Conservation (phyloP, 2,797 vertebrate genomes). For the Sarcophilus harrisii region DNA sequence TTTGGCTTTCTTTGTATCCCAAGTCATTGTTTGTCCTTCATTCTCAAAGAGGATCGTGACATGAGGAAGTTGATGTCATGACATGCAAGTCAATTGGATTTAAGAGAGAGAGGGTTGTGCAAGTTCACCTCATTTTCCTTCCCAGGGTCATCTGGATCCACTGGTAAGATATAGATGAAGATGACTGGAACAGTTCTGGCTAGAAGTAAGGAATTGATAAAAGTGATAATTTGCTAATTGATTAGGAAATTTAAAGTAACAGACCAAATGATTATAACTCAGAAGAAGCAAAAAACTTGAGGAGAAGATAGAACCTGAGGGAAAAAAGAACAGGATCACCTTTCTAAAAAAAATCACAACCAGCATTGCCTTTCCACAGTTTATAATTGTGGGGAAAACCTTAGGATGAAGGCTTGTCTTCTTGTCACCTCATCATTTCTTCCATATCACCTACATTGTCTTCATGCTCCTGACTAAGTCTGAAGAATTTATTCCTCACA, state of each 20-base stretch:
- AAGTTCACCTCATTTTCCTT: too few relatives aligned
- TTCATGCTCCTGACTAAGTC: slow-evolving; percentile 45
- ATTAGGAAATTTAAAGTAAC: neutral
- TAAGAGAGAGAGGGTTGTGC: too few relatives aligned
- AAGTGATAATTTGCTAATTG: neutral
- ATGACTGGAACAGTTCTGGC: too few relatives aligned
- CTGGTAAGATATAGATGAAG: too few relatives aligned
- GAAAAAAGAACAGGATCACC: neutral
- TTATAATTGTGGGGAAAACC: neutral
- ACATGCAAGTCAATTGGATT: too few relatives aligned
- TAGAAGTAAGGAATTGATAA: neutral
- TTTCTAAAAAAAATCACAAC: neutral
- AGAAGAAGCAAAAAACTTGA: neutral
- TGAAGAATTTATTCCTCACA: slow-evolving; percentile 24
- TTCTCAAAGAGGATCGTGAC: too few relatives aligned
- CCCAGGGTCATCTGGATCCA: too few relatives aligned
- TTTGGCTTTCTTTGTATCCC: neutral
- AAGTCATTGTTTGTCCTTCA: neutral
- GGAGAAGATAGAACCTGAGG: neutral
- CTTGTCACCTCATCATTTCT: slow-evolving; percentile 3
- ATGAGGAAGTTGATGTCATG: too few relatives aligned
- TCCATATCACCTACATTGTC: neutral
- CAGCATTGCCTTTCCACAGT: neutral
- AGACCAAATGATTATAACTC: neutral
- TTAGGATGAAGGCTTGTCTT: neutral